Conservation (phyloP, 2,113 vertebrate species). For the Hippocampus guttulatus region DNA sequence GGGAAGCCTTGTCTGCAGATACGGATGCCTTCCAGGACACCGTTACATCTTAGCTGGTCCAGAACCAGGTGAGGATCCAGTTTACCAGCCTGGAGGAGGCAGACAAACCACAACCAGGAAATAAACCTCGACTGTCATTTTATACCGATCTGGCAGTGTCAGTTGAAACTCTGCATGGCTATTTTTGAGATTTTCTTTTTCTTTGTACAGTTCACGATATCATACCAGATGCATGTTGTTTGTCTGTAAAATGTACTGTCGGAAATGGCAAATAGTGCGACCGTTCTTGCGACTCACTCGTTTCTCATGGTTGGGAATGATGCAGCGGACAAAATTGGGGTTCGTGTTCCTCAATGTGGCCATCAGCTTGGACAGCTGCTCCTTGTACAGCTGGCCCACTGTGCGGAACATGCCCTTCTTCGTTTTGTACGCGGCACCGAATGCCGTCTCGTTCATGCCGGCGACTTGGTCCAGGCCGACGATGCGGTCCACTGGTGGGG, state of each 20-base stretch:
- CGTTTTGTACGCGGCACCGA: conserved; percentile 92
- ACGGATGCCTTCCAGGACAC: conserved; percentile 92
- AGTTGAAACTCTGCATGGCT: no score
- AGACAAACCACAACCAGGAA: neutral
- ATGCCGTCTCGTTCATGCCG: conserved; percentile 93
- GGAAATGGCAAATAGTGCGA: neutral
- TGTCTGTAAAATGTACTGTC: neutral
- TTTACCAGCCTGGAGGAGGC: conserved; percentile 83
- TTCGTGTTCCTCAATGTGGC: conserved; percentile 96
- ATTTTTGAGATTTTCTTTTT: no score
- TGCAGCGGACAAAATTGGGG: conserved; percentile 97
- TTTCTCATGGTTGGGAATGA: conserved; percentile 98
- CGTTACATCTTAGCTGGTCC: conserved; percentile 93
- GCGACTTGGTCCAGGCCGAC: conserved; percentile 97
- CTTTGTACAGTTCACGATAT: neutral
- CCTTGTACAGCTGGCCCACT: conserved; percentile 93
- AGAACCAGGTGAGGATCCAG: conserved; percentile 92
- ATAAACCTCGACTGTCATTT: neutral
- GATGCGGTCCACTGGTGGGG: conserved; percentile 86
- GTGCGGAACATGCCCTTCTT: conserved; percentile 98
- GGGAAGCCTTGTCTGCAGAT: conserved; percentile 98
- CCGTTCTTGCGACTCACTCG: conserved; percentile 69
- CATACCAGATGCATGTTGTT: neutral
- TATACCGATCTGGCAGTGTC: no score
- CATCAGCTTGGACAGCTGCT: conserved; percentile 94